These are phyloP conservation scores for Pseudochirops corinnae DNA, from an alignment of 2,797 vertebrate genomes.

Conservation along the genomic window DNA sequence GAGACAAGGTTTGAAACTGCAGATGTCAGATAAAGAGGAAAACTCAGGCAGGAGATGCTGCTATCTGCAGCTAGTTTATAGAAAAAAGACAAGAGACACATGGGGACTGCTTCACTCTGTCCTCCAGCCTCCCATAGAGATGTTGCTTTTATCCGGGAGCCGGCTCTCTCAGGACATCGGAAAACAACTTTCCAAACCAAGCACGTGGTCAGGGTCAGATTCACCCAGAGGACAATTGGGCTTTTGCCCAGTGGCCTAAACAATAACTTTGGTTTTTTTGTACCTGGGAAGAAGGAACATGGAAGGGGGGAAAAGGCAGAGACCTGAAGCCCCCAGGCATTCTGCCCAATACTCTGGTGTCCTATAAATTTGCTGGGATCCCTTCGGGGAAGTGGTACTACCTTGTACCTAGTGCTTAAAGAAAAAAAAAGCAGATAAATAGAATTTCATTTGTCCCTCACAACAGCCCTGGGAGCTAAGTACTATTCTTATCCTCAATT, in stretches of 20 bases:
- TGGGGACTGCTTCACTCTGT: not conserved
- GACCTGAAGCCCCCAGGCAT: not conserved
- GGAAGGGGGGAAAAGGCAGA: not conserved
- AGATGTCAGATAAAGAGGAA: not conserved
- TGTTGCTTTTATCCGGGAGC: not conserved
- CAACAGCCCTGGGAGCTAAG: not conserved
- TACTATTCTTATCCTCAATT: not conserved
- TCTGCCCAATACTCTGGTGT: not conserved
- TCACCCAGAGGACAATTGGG: conserved; percentile 6
- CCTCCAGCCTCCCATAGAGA: not conserved
- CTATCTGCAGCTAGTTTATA: conserved; percentile 11
- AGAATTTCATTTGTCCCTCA: not conserved
- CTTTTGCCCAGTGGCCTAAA: conserved; percentile 29
- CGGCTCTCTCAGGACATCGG: conserved; percentile 12
- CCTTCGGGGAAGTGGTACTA: not conserved
- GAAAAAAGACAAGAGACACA: not conserved
- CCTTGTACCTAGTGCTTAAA: not conserved
- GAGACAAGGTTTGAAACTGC: not conserved
- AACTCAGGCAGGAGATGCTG: not conserved
- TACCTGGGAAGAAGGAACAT: not conserved
- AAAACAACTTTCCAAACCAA: conserved; percentile 46
- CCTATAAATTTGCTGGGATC: not conserved
- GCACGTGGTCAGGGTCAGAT: conserved; percentile 11
- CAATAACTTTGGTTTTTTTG: conserved; percentile 32
- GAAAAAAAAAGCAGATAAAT: not conserved